A percentile compares a stretch with the other conserved stretches of the same genome.
phyloP scores from a whole-genome alignment of 2,888 invertebrate species.

The Lycophotia porphyrea region DNA sequence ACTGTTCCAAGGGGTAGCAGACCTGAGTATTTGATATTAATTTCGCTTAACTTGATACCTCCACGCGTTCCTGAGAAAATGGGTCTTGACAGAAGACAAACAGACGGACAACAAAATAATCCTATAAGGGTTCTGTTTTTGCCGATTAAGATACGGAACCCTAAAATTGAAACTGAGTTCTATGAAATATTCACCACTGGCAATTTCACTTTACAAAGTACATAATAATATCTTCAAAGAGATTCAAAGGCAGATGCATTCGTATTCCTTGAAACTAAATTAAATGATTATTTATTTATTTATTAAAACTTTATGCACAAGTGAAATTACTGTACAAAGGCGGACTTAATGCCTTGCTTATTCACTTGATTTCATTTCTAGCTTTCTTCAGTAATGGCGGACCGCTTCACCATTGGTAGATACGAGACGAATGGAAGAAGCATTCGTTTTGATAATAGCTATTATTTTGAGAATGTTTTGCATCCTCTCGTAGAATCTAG shows the following conservation, averaged over 20 bases:
- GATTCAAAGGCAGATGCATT: constrained; percentile 8
- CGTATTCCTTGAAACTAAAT: constrained; percentile 14
- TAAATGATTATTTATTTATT: not conserved
- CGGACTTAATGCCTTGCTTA: too few species aligned
- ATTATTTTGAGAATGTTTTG: not conserved
- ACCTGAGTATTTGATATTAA: too few species aligned
- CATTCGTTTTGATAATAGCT: not conserved
- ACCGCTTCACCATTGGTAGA: not conserved
- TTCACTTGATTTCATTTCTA: constrained; percentile 16
- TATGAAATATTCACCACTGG: constrained; percentile 4
- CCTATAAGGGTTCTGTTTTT: too few species aligned
- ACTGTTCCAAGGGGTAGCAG: too few species aligned
- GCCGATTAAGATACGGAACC: too few species aligned
- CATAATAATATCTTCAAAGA: constrained; percentile 20
- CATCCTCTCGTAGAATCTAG: not conserved
- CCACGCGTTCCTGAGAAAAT: too few species aligned
- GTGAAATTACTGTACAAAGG: too few species aligned
- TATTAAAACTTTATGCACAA: too few species aligned
- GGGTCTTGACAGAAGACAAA: too few species aligned
- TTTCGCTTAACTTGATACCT: too few species aligned
- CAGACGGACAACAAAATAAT: too few species aligned
- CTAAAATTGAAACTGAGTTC: not conserved
- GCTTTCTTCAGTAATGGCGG: not conserved
- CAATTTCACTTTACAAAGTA: constrained; percentile 2
- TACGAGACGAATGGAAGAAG: not conserved